Base-by-base conservation (phyloP, 2,888 invertebrate species). In the Acrocyrtus sp. region DNA sequence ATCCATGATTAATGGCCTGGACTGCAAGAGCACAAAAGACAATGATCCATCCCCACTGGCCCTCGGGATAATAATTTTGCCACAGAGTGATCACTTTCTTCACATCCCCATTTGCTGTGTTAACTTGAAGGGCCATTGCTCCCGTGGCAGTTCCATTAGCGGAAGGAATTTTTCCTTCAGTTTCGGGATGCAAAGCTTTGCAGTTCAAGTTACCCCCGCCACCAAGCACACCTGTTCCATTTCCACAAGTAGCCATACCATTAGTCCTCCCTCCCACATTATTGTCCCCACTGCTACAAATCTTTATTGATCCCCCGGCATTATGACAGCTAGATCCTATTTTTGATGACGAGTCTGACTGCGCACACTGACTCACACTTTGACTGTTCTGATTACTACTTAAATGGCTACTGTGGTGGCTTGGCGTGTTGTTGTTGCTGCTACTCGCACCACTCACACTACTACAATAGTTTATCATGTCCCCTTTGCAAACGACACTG, bases 41-140 rank as follows among this genome's bases (percentile, higher is more conserved):
- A 58, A 80, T 72, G 51, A 80, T 78, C 78, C 78, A 80, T 0
- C 80, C 80, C 78, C 78, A 80, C 19, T 75, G 72, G 17, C 80
- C 80, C 56, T 68, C 80, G 34, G 80, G 80, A 54, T 80, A 80
- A 54, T 80, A 80, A 62, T 80, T 80, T 65, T 76, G 75, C 77
- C 77, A 80, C 6, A 80, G 67, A 21, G 80, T 80, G 21, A 80
- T 74, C 10, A 78, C 76, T 69, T 78, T 80, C 61, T 77, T 76
- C 34, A 78, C 63, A 45, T 77, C 78, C 39, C 75, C 75, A 62
- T 79, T 77, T 15, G 76, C 60, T 17, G 61, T 67, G 66, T 74
- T 74, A 17, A 77, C 76, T 58, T 77, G 76, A 29, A 77, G 74
- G 8, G 72, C 68, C 60, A 77, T 63, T 10, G 76, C 76, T 34